Conservation (phyloP, 2,797 vertebrate species). For the Balearica regulorum region DNA sequence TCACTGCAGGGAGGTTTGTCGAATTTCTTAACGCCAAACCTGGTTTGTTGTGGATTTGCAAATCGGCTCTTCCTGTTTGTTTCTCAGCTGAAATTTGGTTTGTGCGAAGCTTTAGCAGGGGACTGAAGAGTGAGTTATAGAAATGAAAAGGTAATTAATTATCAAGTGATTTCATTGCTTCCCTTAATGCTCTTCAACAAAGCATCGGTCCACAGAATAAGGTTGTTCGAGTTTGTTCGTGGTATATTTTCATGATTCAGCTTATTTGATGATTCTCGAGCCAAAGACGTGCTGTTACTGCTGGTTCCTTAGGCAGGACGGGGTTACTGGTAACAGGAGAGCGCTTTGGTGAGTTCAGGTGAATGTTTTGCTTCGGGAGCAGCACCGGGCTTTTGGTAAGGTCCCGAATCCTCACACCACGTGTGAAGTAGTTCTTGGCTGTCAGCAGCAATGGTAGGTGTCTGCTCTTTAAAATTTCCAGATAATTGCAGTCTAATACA, state of each 20-base stretch:
- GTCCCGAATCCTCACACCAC: not conserved
- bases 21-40: not conserved
- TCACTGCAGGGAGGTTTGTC: not conserved
- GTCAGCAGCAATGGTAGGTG: not conserved
- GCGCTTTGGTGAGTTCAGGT: not conserved
- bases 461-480: not conserved
- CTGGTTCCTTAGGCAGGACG: not conserved
- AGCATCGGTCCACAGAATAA: not conserved
- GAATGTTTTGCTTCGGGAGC: not conserved
- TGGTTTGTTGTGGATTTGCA: not conserved
- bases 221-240: accelerated
- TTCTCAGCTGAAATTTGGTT: not conserved
- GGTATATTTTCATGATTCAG: not conserved
- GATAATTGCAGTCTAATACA: not conserved
- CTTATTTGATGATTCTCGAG: not conserved
- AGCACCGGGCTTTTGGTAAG: not conserved
- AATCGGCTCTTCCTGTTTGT: not conserved
- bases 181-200: not conserved
- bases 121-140: not conserved
- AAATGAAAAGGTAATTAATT: not conserved
- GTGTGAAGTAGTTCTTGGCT: not conserved
- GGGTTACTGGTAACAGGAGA: not conserved
- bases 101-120: not conserved
- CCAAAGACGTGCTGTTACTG: not conserved
- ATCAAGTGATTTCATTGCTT: not conserved